Evolutionary conservation across 2,888 invertebrate species (phyloP), one percentile per base, ranked within the genome.

Genomic region (Drosophila mercatorum): DNA sequence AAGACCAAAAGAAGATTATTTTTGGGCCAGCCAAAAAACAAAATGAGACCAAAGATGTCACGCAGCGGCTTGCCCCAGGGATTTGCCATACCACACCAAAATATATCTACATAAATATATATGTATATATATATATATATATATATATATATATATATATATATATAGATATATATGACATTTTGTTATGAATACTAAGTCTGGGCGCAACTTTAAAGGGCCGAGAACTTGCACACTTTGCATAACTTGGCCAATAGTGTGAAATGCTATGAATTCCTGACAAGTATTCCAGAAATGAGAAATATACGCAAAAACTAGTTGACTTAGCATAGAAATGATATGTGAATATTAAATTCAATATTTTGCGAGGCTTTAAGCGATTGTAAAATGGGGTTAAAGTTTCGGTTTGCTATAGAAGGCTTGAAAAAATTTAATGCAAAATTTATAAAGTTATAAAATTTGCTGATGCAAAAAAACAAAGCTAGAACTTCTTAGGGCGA

Each of bases 111-210:
- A 52, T 22, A 74, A 66, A 70, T 77, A 73, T 66, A 56, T 65
- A 77, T 59, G n/a, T 17, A 17, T 17, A 17, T 17, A 0, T 17
- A 17, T 66, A 56, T 65, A 77, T 59, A 28, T 17, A 43, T 11
- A 49, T 14, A 31, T 47, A 28, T 28, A 14, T 14, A 14, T 46
- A 84, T 90, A 80, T 87, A 79, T 85, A n/a, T n/a, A 43, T 11
- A 49, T 14, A 31, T 47, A 28, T 28, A 14, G 26, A 14, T 46
- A 84, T 90, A 80, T 87, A 79, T 85, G 83, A 79, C 80, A 89
- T 89, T 81, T 86, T 78, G 91, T 80, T 90, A 88, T 91, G 91
- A 90, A 91, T 91, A 91, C 90, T 88, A 91, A 91, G 22, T 89
- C 81, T 43, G 14, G 46, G 51, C 14, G 31, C 47, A 43, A 61